phyloP scores from a whole-genome alignment of 2,888 invertebrate species.

The Unio delphinus region DNA sequence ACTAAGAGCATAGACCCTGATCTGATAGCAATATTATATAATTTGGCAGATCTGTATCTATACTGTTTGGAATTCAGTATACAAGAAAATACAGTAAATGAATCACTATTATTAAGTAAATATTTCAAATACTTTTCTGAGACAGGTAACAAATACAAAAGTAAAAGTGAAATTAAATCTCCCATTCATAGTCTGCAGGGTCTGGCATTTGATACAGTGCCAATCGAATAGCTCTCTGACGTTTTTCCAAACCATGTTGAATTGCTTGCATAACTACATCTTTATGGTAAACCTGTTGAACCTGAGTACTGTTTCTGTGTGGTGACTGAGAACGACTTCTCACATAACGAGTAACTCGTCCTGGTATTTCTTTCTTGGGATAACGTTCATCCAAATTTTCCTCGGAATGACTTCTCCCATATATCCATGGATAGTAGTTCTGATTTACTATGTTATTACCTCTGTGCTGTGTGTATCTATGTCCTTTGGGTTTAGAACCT shows the following conservation, averaged over 20 bases:
- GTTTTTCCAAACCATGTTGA: slow-evolving; percentile 52
- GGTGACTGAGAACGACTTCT: slow-evolving; percentile 45
- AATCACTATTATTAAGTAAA: no score
- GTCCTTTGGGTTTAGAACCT: slow-evolving; percentile 21
- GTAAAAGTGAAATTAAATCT: slow-evolving; percentile 24
- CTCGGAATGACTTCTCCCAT: slow-evolving; percentile 22
- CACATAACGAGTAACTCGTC: slow-evolving; percentile 33
- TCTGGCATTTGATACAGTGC: slow-evolving; percentile 52
- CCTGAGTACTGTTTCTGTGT: slow-evolving; percentile 24
- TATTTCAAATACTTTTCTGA: no score
- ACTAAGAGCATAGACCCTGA: no score
- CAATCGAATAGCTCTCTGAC: slow-evolving; percentile 47
- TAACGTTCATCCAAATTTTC: slow-evolving; percentile 7
- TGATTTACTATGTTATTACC: slow-evolving; percentile 1
- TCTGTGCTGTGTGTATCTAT: slow-evolving; percentile 24
- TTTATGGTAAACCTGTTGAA: slow-evolving; percentile 35
- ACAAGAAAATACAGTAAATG: no score
- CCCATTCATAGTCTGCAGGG: slow-evolving; percentile 49
- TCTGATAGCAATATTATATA: no score
- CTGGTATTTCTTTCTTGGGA: neutral
- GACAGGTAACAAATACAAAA: no score
- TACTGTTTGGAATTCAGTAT: no score
- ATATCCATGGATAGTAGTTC: slow-evolving; percentile 14
- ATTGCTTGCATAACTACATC: slow-evolving; percentile 51
- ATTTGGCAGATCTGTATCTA: no score